Base-by-base conservation (phyloP, 2,113 vertebrate genomes). In the Gulo gulo region DNA sequence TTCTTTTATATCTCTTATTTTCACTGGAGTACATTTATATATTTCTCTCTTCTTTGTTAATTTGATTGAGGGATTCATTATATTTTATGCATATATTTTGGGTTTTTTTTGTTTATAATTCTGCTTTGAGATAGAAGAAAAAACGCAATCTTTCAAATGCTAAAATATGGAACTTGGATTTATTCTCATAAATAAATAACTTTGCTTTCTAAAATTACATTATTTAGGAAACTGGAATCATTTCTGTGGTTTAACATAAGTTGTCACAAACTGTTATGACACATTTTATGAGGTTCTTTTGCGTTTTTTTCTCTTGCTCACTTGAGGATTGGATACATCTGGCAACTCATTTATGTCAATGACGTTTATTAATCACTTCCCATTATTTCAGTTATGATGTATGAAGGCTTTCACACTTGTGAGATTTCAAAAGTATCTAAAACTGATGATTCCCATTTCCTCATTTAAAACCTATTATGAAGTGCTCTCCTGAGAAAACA, bases 381-480 rank as follows among this genome's bases (percentile, higher is more conserved):
- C 85, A 98, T 98, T 98, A 98, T 98, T 98, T 98, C 97, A 97
- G 97, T 98, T 98, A 97, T 98, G 98, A 98, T 98, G 69, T 98
- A 98, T 98, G 98, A 98, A 97, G 94, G 97, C 97, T 98, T 99
- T 98, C 98, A 99, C 94, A 98, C 96, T 98, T 98, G 50, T 96
- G 95, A 98, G 98, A 97, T 98, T 99, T 98, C 88, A 97, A 87
- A 98, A 98, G 93, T 97, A 94, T 98, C 98, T 98, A 96, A 98
- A 98, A 89, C 88, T 98, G 97, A 78, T 98, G 96, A 96, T 96
- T 98, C 63, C 81, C 94, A 98, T 97, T 94, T 98, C 95, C 95
- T 98, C 98, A 98, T 99, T 99, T 98, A 97, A 98, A 99, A 96
- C 95, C 97, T 97, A 98, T 99, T 98, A 98, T 78, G 97, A 97